Evolutionary conservation across 2,888 invertebrate genomes (phyloP), one percentile per base, ranked within the genome.

Genomic region (Iphiclides podalirius): DNA sequence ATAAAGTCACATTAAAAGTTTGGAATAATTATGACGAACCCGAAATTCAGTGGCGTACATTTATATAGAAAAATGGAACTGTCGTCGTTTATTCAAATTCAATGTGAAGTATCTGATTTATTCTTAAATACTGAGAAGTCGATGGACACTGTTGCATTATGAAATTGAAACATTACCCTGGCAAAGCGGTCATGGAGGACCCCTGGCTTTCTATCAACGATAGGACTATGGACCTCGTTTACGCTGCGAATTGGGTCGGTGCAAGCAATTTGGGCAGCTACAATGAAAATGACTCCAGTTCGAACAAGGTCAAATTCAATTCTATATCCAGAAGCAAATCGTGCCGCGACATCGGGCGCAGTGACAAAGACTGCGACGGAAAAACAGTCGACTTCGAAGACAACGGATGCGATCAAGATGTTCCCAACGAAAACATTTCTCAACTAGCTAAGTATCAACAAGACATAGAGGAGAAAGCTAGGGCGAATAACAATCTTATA

Each of bases 91-190:
- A 43, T 33, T 48, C 34, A 45, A 41, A 37, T 49, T 48, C 43
- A 50, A 51, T 59, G 45, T 53, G 50, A 55, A 50, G 46, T 47
- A 54, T 33, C 51, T 45, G 48, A 57, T 47, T 54, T 51, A 53
- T 50, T 52, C 47, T 8, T 31, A 53, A 58, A 53, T 58, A 47
- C 58, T 13, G 37, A 44, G 42, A 54, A 36, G 45, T 47, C 51
- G 14, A 44, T 58, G 41, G 47, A 58, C 54, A 63, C 55, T 20
- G 53, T 57, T 51, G 57, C 79, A 85, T 67, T 75, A 95, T 96
- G 95, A 95, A 94, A 90, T 94, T 95, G 59, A 93, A 94, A 75
- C 93, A 94, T 66, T 94, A 95, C 78, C 95, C 95, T 35, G 95
- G 95, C 58, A 94, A 94, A 82, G 95, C 93, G 58, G 94, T 95